Evolutionary conservation across 2,888 invertebrate genomes (phyloP).

Genomic region (Drosophila paucipuncta): DNA sequence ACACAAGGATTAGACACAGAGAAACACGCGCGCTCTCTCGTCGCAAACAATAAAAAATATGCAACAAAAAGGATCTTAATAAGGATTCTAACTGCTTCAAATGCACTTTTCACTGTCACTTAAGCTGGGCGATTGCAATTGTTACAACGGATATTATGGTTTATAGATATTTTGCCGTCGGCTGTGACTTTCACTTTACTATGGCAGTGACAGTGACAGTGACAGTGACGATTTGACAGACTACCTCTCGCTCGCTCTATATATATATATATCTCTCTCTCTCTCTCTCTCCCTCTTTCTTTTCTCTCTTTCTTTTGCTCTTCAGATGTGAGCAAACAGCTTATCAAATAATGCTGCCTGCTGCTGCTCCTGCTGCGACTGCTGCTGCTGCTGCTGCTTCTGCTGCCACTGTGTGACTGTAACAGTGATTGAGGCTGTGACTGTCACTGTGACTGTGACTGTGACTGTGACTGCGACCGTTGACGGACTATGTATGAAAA

Average conservation of each 20-base stretch:
- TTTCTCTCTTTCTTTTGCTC: neutral
- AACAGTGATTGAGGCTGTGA: neutral
- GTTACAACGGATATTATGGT: constrained; percentile 9
- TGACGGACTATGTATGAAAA: neutral
- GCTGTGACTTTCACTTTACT: constrained; percentile 15
- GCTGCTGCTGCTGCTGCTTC: neutral
- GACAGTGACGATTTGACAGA: neutral
- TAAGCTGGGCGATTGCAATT: constrained; percentile 6
- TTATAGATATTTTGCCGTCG: constrained; percentile 12
- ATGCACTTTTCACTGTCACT: constrained; percentile 39
- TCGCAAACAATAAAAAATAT: constrained; percentile 59
- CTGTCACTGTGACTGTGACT: constrained; percentile 10
- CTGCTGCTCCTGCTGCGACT: neutral
- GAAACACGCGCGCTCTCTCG: constrained; percentile 39
- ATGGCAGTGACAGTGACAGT: neutral
- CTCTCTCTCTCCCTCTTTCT: neutral
- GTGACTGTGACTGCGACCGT: neutral
- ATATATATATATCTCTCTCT: neutral
- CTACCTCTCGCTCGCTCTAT: neutral
- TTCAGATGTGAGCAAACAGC: constrained; percentile 1
- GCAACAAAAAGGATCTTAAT: constrained; percentile 59
- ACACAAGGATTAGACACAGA: constrained; percentile 34
- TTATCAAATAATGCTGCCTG: neutral
- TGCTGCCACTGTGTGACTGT: neutral
- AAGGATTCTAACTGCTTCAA: neutral